Base-by-base conservation (phyloP, 1,140 invertebrate species). In the Cataglyphis hispanica region DNA sequence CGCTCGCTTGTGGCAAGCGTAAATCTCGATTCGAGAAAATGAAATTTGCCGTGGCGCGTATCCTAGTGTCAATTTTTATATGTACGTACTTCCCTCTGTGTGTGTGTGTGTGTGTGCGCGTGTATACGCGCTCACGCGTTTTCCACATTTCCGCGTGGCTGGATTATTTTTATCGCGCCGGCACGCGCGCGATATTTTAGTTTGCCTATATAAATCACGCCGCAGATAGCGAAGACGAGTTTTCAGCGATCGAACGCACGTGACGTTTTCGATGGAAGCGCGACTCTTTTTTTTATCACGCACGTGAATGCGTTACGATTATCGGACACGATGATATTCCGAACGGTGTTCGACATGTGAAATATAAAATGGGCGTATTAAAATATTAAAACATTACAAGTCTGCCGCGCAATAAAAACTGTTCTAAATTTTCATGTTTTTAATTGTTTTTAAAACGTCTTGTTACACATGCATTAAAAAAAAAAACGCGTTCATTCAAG, bases 141-240 rank as follows among this genome's bases (percentile, higher is more conserved):
- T 72, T 60, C 66, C 50, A 56, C 50, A 31, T 60, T 81, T 72
- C 37, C 66, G 43, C 64, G 66, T 60, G 53, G 78, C 70, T 60
- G 78, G 66, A 81, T 72, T 81, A 81, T 81, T 81, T 81, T 81
- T 81, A 81, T 81, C 78, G 78, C 34, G 6, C 63, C 46, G 77
- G 64, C 77, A 56, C 78, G 66, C 66, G 66, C 53, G 78, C 66
- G 78, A 81, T 80, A 81, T 72, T 81, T 81, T 60, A 60, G 67
- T 83, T 83, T 83, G 25, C 27, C 67, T 13, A 60, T 13, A 60
- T 74, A 83, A 83, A 83, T 83, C 78, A 83, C 25, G 6, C 10
- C 50, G n/a, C 37, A 25, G 66, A 83, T 60, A 27, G 67, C 78
- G 37, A 60, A 83, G 78, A 83, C 78, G 78, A 83, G 70, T 72